Evolutionary conservation across 2,113 vertebrate genomes (phyloP).

Genomic region (Cranoglanis bouderius): DNA sequence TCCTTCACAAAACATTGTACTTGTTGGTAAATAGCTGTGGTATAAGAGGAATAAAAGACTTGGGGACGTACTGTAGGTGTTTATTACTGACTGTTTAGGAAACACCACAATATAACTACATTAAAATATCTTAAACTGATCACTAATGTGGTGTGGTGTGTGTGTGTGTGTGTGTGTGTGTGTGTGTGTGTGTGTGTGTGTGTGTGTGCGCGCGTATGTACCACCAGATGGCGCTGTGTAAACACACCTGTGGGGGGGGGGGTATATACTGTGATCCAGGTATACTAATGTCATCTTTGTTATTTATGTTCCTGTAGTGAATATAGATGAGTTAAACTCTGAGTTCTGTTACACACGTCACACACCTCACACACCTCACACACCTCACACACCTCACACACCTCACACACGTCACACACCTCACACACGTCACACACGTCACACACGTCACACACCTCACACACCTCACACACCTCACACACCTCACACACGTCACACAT

Average conservation of each 20-base stretch:
- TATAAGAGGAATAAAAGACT: not conserved
- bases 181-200: not conserved
- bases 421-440: not conserved
- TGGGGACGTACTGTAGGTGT: not conserved
- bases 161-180: not conserved
- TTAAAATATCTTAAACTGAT: not conserved
- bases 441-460: no score
- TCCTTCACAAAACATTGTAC: not conserved
- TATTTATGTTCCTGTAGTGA: not conserved
- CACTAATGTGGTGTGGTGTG: not conserved
- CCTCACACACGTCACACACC: no score
- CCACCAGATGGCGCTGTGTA: not conserved
- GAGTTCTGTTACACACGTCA: not conserved
- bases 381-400: no score
- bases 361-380: not conserved
- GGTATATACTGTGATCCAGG: no score
- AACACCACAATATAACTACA: not conserved
- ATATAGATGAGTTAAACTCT: not conserved
- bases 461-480: no score
- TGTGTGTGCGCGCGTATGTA: not conserved
- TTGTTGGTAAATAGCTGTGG: not conserved
- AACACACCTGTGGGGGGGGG: no score
- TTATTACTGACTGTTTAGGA: not conserved
- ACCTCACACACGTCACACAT: no score
- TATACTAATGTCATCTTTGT: not conserved